Conservation (phyloP, 1,140 invertebrate species). For the Caerostris darwini region DNA sequence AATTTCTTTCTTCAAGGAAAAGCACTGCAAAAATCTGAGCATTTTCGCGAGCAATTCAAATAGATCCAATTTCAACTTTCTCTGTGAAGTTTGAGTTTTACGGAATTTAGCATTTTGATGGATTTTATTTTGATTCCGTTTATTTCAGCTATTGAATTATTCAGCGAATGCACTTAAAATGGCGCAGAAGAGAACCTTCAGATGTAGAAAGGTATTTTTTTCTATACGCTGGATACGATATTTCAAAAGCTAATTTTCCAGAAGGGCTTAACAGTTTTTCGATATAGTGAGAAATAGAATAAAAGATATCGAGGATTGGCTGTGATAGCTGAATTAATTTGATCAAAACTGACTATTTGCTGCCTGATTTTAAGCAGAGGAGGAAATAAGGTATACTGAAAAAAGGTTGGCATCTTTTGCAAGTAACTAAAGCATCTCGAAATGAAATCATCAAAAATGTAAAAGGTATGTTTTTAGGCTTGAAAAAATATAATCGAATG, state of each 20-base stretch:
- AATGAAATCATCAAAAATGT: too few relatives aligned
- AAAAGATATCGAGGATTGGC: too few relatives aligned
- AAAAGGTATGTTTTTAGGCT: too few relatives aligned
- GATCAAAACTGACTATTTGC: too few relatives aligned
- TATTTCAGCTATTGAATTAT: constrained; percentile 38
- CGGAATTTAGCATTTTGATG: constrained; percentile 61
- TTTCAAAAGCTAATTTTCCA: constrained; percentile 30
- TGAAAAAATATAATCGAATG: too few relatives aligned
- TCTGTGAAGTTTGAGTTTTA: constrained; percentile 45
- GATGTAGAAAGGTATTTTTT: not conserved
- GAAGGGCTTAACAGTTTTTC: not conserved
- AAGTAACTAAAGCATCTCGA: too few relatives aligned
- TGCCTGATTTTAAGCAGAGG: too few relatives aligned
- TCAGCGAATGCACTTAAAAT: constrained; percentile 37
- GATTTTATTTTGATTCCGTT: constrained; percentile 61
- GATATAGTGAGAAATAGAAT: too few relatives aligned
- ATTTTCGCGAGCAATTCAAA: constrained; percentile 9
- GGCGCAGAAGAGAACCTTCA: not conserved
- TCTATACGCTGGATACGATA: not conserved
- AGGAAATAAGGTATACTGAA: too few relatives aligned
- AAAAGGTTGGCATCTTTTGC: too few relatives aligned
- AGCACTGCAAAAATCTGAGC: not conserved
- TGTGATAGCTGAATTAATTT: too few relatives aligned
- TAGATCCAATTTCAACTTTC: constrained; percentile 42
- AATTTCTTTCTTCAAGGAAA: not conserved